These are phyloP conservation scores for Pyrocoelia pectoralis DNA, from an alignment of 2,888 invertebrate species.

Conservation along the genomic window DNA sequence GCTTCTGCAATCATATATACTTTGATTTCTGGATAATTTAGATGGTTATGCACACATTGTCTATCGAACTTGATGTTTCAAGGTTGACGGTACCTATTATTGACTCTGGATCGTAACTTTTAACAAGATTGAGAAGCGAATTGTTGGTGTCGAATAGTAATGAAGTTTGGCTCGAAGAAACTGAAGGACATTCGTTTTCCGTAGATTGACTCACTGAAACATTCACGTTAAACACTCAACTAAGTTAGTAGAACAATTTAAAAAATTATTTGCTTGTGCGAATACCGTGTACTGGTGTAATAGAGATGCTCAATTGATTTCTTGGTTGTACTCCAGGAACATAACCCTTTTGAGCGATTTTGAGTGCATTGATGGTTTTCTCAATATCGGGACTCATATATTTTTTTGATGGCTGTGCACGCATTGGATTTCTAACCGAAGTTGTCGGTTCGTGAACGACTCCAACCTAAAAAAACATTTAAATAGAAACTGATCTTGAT, in stretches of 20 bases:
- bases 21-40: background rate
- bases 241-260: background rate
- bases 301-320: conserved; percentile 20
- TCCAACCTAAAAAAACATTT: conserved; percentile 25
- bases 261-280: background rate
- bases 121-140: background rate
- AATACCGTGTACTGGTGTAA: background rate
- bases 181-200: background rate
- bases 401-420: background rate
- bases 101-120: background rate
- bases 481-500: background rate
- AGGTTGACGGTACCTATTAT: background rate
- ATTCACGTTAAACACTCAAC: background rate
- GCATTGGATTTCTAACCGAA: background rate
- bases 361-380: conserved; percentile 35
- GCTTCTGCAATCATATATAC: background rate
- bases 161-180: background rate
- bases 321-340: conserved; percentile 21
- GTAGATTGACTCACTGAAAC: background rate
- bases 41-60: background rate
- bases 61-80: background rate
- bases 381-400: conserved; percentile 29
- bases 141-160: background rate
- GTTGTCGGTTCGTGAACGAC: conserved; percentile 8
- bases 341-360: conserved; percentile 31